These are phyloP conservation scores for Callithrix jacchus DNA, from an alignment of 2,113 vertebrate species.

Conservation along the genomic window DNA sequence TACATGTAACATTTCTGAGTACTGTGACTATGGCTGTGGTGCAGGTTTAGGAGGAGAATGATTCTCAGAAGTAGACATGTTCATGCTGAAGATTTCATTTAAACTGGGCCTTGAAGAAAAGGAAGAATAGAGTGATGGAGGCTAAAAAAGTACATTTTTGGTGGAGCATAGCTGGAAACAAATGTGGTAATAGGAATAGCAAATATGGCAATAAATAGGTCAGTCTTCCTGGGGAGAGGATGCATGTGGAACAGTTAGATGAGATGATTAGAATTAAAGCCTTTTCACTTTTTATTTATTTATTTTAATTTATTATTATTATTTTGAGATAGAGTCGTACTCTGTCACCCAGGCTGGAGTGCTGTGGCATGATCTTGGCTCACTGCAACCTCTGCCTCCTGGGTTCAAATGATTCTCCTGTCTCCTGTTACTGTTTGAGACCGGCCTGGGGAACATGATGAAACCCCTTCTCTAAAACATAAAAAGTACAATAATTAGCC, in stretches of 20 bases:
- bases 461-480: too few relatives aligned
- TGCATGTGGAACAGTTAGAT: neutral
- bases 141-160: neutral
- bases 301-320: too few relatives aligned
- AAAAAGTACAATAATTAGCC: too few relatives aligned
- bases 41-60: conserved; percentile 35
- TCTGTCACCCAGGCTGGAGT: too few relatives aligned
- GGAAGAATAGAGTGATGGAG: neutral
- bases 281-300: neutral
- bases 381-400: too few relatives aligned
- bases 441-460: too few relatives aligned
- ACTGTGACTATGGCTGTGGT: conserved; percentile 65
- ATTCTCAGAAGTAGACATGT: neutral
- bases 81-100: neutral
- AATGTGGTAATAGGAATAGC: neutral
- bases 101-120: neutral
- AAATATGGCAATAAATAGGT: neutral
- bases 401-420: too few relatives aligned
- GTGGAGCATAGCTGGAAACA: neutral
- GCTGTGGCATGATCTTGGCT: too few relatives aligned
- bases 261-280: neutral
- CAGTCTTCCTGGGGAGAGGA: neutral
- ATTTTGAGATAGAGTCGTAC: too few relatives aligned
- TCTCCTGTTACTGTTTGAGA: too few relatives aligned
- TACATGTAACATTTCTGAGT: neutral